Evolutionary conservation across 2,888 invertebrate species (phyloP), one percentile per base, ranked within the genome.

Genomic region (Vesta saturnalis): DNA sequence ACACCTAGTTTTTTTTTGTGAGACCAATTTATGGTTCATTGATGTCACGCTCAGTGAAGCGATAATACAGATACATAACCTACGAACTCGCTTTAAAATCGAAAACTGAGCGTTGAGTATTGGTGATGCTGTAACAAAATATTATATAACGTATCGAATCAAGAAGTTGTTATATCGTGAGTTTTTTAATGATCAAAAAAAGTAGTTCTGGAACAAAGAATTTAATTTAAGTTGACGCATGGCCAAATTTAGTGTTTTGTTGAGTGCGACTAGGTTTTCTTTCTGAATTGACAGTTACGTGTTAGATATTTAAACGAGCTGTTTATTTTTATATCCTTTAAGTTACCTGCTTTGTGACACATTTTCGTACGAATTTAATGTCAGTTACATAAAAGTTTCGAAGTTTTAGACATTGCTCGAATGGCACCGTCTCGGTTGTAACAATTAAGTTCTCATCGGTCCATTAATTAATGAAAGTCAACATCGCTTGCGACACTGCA

Each of bases 351-450:
- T 58, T 59, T 56, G 64, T 60, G 68, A 68, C 71, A 60, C 72
- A 59, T 71, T 70, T 67, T 43, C 63, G 22, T 49, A 60, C 64
- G 14, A 59, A 63, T 61, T 60, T 69, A 49, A 19, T 54, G 49
- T 39, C 57, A 47, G 19, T 43, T 60, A 59, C 57, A 71, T 65
- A 52, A 76, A 78, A 77, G 72, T 79, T 78, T 74, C 73, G 54
- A 77, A 79, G 77, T 79, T 78, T 76, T 73, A 72, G 72, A 69
- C 74, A 77, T 76, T 77, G 74, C 75, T 78, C 78, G 79, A 79
- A 73, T 77, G 79, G 78, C 79, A 73, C 74, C 73, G 74, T 74
- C 75, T 74, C 74, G 77, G 77, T 78, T 77, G 77, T 77, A 78
- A 78, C 78, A 78, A 79, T 78, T 79, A 79, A 76, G 74, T 73